Base-by-base conservation (phyloP, 2,888 invertebrate species). In the Criorhina ranunculi region DNA sequence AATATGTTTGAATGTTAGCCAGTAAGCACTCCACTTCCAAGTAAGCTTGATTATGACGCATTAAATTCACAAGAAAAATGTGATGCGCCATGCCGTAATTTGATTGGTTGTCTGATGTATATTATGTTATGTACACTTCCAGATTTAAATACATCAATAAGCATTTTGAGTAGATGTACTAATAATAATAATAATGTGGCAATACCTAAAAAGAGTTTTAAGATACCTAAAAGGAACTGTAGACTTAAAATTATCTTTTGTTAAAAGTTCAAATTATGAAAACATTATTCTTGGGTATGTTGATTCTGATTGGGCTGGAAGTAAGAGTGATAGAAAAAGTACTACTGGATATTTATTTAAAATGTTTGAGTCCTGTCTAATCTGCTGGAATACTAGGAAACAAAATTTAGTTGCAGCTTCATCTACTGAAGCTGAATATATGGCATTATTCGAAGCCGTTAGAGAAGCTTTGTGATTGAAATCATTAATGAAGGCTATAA, bases 311-410 rank as follows among this genome's bases (percentile, higher is more conserved):
- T 75, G 55, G 64, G 55, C 11, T 42, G 46, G 66, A 55, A 46
- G 19, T 42, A 9, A 29, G 11, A 64, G 7, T 17, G 53, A 66
- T 66, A 57, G 62, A 37, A 73, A 37, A 44, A 75, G 44, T 55
- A 75, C 64, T 15, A 64, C 55, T 0, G 40, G 62, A 6, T 64
- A 64, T 35, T 42, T 75, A 55, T 64, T 75, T 42, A 62, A 55
- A 42, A 24, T 75, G 46, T 75, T 66, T 75, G 44, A 64, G 29
- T 35, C 9, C n/a, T n/a, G n/a, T n/a, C 5, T 64, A 5, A 62
- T 75, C 9, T 64, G n/a, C 19, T 64, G 64, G 35, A 44, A 33
- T 31, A 72, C 59, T 19, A 33, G 35, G 17, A 70, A 35, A 46
- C 66, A 59, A 49, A 35, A 33, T 6, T 57, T 46, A 12, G 70